These are phyloP conservation scores for Premnoplex brunnescens DNA, from an alignment of 2,797 vertebrate genomes.

Conservation along the genomic window DNA sequence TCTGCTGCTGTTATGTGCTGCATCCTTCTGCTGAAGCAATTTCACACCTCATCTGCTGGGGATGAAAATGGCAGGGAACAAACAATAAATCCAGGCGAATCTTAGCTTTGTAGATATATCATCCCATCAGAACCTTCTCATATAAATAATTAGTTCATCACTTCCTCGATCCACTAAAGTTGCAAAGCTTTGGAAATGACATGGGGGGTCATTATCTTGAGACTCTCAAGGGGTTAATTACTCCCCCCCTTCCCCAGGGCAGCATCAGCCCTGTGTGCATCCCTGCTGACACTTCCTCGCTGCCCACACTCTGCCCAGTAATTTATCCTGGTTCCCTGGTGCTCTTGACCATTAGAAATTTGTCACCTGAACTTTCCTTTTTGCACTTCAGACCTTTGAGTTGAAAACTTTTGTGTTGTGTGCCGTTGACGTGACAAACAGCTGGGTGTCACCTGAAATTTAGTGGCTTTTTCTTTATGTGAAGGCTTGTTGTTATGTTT, in stretches of 20 bases:
- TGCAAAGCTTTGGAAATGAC: neutral
- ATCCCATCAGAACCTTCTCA: slow-evolving; percentile 4
- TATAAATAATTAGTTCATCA: slow-evolving; percentile 48
- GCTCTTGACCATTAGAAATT: neutral
- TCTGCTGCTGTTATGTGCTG: slow-evolving; percentile 9
- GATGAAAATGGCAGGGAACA: slow-evolving; percentile 54
- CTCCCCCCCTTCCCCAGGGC: neutral
- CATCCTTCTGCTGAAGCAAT: slow-evolving; percentile 45
- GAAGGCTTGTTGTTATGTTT: neutral
- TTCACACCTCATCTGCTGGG: slow-evolving; percentile 67
- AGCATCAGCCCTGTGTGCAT: neutral
- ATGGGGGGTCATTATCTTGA: neutral
- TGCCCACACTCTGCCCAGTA: neutral
- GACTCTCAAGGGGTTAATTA: neutral
- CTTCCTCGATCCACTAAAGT: neutral
- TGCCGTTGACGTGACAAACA: neutral
- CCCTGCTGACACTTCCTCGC: neutral
- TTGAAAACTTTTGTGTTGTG: neutral
- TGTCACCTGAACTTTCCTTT: neutral
- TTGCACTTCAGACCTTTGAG: neutral
- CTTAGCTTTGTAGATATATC: slow-evolving; percentile 25
- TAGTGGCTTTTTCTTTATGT: neutral
- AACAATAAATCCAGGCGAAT: slow-evolving; percentile 56
- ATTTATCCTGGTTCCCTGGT: neutral
- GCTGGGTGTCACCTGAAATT: neutral